phyloP scores from a whole-genome alignment of 2,113 vertebrate species.

The Gila orcuttii region DNA sequence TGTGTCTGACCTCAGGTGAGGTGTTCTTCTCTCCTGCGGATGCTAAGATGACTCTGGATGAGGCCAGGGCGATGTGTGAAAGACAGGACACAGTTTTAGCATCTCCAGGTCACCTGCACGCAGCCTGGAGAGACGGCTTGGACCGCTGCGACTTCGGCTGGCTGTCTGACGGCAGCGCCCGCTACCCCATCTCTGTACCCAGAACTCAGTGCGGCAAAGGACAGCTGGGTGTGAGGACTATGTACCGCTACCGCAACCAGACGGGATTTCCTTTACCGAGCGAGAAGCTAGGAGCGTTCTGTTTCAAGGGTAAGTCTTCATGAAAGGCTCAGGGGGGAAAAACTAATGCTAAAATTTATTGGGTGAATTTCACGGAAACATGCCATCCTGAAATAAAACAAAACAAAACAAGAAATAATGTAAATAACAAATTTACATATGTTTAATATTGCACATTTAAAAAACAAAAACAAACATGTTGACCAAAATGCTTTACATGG shows the following conservation, averaged over 20 bases:
- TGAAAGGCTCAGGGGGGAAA: background rate
- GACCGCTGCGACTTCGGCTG: constrained; percentile 92
- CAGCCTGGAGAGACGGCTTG: constrained; percentile 89
- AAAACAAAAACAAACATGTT: background rate
- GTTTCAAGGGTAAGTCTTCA: constrained; percentile 75
- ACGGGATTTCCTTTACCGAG: constrained; percentile 84
- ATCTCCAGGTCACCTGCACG: constrained; percentile 86
- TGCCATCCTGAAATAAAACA: background rate
- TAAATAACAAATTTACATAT: background rate
- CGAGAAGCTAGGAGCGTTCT: constrained; percentile 86
- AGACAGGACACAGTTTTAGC: constrained; percentile 75
- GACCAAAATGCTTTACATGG: background rate
- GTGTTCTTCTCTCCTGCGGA: constrained; percentile 81
- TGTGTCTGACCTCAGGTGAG: constrained; percentile 74
- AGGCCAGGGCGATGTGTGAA: constrained; percentile 78
- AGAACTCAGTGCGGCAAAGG: constrained; percentile 90
- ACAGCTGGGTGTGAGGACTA: constrained; percentile 89
- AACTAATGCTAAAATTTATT: background rate
- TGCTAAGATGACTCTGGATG: constrained; percentile 79
- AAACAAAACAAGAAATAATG: background rate
- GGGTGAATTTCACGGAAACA: background rate
- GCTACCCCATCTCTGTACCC: constrained; percentile 88
- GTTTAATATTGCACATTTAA: background rate
- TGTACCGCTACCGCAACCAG: constrained; percentile 88
- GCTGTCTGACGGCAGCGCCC: constrained; percentile 90